These are phyloP conservation scores for Oeneis ivallda DNA, from an alignment of 2,888 invertebrate species.

Conservation along the genomic window DNA sequence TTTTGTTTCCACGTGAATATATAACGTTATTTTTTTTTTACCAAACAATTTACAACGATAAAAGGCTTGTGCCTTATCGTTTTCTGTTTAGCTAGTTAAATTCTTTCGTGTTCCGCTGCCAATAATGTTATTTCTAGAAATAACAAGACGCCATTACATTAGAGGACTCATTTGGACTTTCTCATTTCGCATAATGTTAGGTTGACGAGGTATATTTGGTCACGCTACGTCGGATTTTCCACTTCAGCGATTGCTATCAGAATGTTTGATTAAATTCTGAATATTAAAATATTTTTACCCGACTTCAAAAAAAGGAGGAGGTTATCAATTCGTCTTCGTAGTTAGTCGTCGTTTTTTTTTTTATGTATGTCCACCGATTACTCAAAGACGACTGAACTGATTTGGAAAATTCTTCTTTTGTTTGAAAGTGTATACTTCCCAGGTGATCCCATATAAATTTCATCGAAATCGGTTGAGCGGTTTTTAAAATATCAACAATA, in stretches of 20 bases:
- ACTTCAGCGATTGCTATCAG: conserved; percentile 46
- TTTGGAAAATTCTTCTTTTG: no score
- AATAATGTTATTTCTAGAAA: conserved; percentile 51
- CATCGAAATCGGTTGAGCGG: no score
- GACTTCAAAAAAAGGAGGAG: no score
- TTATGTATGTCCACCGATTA: no score
- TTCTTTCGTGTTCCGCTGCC: conserved; percentile 44
- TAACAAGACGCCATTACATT: conserved; percentile 53
- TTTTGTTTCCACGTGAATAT: conserved; percentile 51
- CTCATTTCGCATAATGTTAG: conserved; percentile 60
- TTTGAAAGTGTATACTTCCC: no score
- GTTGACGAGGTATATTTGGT: conserved; percentile 55
- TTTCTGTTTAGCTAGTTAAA: conserved; percentile 40
- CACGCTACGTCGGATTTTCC: conserved; percentile 53
- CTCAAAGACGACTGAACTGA: no score
- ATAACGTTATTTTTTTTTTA: conserved; percentile 41
- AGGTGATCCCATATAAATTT: no score
- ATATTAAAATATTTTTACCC: conserved; percentile 20
- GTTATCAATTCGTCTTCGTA: no score
- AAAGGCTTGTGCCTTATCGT: conserved; percentile 30
- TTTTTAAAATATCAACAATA: no score
- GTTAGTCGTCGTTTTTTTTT: no score
- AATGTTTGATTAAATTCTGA: conserved; percentile 41
- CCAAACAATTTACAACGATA: no score
- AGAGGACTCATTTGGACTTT: conserved; percentile 56